Evolutionary conservation across 2,888 invertebrate species (phyloP), one percentile per base, ranked within the genome.

Genomic region (Gnatocerus cornutus): DNA sequence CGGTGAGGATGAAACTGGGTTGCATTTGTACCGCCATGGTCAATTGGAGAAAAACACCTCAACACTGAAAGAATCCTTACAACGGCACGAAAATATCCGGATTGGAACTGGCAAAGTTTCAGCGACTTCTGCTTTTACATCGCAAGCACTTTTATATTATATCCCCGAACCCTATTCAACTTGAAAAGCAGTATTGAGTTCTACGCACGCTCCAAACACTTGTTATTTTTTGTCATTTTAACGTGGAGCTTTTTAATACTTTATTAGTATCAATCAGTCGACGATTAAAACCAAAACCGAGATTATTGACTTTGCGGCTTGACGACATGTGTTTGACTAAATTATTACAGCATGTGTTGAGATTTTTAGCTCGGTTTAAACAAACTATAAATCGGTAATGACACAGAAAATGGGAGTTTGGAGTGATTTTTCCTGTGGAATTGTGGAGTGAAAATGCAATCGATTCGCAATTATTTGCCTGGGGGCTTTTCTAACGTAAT

Each of bases 11-110:
- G 64, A 76, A 77, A 48, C 75, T 65, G 10, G 77, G 63, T 55
- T 76, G 78, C 68, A 76, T 77, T 67, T 79, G 78, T 61, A 81
- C 74, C 41, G 82, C 78, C 82, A 82, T 82, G 56, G 52, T 50
- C 48, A 41, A 50, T 61, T 48, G 37, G 37, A n/a, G n/a, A 48
- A 61, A 50, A 48, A 50, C 61, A 48, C 46, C 27, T 16, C 41
- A 59, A 53, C 39, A 68, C 63, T 52, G 45, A 56, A 56, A 50
- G 65, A 69, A 69, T 66, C 69, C 69, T 55, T 55, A 61, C 53
- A 67, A 70, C 48, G 30, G 50, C 70, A 56, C 56, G 66, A 68
- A 68, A 68, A 68, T 68, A 63, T 46, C 58, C 68, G 67, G 37
- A 66, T 55, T 67, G 62, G 45, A 63, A 69, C 69, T 66, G 69